Percentiles rank a stretch among this genome's conserved stretches.
These are phyloP conservation scores for Vireo altiloquus DNA, from an alignment of 2,113 vertebrate species.

Conservation along the genomic window DNA sequence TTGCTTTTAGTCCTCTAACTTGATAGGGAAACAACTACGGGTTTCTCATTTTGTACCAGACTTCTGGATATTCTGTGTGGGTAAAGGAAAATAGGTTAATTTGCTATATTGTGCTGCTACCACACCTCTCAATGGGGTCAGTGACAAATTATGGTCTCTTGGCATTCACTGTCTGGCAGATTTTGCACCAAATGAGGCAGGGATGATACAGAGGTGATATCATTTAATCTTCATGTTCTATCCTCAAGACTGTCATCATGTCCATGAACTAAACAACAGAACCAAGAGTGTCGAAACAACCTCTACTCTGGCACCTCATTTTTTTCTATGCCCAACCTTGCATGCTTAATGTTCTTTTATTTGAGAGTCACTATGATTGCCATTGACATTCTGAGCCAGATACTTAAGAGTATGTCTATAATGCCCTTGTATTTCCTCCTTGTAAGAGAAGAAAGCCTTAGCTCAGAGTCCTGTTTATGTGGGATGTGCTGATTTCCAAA, in stretches of 20 bases:
- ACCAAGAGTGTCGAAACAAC: neutral
- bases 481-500: neutral
- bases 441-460: neutral
- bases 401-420: neutral
- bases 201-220: neutral
- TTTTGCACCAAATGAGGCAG: neutral
- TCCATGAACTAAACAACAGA: neutral
- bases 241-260: neutral
- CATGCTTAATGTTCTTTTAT: neutral
- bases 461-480: neutral
- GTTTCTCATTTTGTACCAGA: neutral
- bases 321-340: neutral
- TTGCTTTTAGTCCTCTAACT: neutral
- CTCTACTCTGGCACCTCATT: neutral
- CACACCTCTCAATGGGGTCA: neutral
- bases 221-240: neutral
- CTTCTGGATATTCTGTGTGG: neutral
- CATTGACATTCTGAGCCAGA: neutral
- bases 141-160: neutral
- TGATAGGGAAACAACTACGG: neutral
- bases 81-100: neutral
- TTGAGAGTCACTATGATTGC: neutral
- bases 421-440: neutral
- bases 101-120: neutral
- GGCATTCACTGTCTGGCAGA: neutral